phyloP scores from a whole-genome alignment of 2,113 vertebrate genomes.

The Glaucomys volans region DNA sequence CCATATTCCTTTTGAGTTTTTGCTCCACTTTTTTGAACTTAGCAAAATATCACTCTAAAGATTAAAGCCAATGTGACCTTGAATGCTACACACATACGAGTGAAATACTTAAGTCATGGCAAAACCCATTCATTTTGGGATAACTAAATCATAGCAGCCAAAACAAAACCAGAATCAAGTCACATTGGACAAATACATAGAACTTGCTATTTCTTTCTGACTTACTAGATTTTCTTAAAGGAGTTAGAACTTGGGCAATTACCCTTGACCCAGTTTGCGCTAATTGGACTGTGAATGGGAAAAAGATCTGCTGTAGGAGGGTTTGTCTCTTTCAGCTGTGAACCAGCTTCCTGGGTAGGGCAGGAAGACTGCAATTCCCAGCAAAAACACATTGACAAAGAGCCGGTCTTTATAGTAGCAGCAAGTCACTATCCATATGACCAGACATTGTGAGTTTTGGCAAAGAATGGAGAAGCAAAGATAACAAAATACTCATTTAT shows the following conservation, averaged over 20 bases:
- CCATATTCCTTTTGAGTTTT: background rate
- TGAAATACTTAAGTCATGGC: background rate
- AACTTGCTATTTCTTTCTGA: background rate
- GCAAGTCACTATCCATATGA: background rate
- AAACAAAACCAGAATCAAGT: background rate
- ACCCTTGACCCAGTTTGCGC: background rate
- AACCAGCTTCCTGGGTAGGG: background rate
- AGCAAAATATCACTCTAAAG: background rate
- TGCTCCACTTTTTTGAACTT: background rate
- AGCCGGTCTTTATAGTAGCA: background rate
- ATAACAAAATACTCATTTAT: background rate
- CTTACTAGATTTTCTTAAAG: conserved; percentile 3
- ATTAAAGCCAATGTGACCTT: background rate
- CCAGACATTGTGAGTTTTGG: background rate
- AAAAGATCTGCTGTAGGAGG: background rate
- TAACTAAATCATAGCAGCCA: background rate
- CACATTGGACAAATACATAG: background rate
- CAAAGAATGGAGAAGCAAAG: background rate
- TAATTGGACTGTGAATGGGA: background rate
- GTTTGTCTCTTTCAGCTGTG: background rate
- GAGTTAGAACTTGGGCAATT: background rate
- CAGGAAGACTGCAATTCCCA: background rate
- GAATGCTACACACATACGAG: background rate
- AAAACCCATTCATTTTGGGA: background rate
- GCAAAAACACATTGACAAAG: background rate